A percentile compares a stretch with the other conserved stretches of the same genome.
These are phyloP conservation scores for Phenacoccus solenopsis DNA, from an alignment of 1,140 invertebrate genomes.

Conservation along the genomic window DNA sequence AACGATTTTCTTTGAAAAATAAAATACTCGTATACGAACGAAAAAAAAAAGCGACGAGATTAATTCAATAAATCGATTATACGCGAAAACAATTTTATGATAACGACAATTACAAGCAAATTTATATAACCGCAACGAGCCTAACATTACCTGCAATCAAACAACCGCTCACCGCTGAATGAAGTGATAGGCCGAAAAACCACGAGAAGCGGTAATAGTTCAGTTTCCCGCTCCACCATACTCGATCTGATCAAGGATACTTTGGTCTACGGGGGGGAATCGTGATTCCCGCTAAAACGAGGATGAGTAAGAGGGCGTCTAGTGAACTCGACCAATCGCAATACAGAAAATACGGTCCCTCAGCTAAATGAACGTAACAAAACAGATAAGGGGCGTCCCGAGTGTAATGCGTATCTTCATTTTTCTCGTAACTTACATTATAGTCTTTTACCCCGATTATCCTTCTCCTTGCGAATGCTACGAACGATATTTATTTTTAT, in stretches of 20 bases:
- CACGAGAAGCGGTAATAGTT: background rate
- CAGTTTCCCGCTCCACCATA: background rate
- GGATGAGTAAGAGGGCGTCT: constrained; percentile 16
- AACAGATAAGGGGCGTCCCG: constrained; percentile 13
- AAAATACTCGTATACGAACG: too few relatives aligned
- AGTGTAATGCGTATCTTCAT: background rate
- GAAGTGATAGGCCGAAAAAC: background rate
- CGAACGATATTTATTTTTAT: too few relatives aligned
- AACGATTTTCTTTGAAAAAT: too few relatives aligned
- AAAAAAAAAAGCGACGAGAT: too few relatives aligned
- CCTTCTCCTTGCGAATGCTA: too few relatives aligned
- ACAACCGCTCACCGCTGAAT: background rate
- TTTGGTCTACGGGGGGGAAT: background rate
- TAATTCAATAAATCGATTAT: too few relatives aligned
- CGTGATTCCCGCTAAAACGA: background rate
- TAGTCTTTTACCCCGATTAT: background rate
- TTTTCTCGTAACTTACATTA: background rate
- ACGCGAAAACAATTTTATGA: too few relatives aligned
- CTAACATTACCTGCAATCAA: background rate
- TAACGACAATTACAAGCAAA: background rate
- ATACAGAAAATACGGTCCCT: background rate
- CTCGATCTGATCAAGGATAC: background rate
- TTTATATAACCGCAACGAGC: background rate
- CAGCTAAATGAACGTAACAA: background rate
- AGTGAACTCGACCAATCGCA: background rate